Conservation (phyloP, 2,888 invertebrate species). For the Scaptomyza caliginosa region DNA sequence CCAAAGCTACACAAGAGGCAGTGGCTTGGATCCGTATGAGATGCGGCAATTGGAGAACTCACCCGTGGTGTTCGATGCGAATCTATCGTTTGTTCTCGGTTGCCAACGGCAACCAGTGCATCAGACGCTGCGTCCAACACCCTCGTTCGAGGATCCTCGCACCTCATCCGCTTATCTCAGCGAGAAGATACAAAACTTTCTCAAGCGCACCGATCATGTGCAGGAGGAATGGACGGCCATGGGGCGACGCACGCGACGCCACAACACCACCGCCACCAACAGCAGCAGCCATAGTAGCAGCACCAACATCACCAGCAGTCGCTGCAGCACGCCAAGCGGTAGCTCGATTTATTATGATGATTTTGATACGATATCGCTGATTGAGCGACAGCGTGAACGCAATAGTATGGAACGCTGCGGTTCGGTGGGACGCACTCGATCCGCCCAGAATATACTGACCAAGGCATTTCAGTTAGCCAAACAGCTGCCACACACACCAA, state of each 20-base stretch:
- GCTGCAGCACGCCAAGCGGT: conserved; percentile 75
- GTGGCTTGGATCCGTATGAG: conserved; percentile 86
- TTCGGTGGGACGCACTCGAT: conserved; percentile 87
- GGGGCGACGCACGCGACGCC: conserved; percentile 85
- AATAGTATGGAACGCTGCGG: conserved; percentile 82
- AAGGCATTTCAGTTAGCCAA: conserved; percentile 90
- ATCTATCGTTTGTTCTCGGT: conserved; percentile 91
- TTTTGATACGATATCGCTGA: conserved; percentile 83
- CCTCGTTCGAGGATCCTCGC: conserved; percentile 90
- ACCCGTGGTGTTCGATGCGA: conserved; percentile 92
- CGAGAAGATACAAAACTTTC: conserved; percentile 91
- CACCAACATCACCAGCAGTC: conserved; percentile 59
- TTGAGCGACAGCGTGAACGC: conserved; percentile 83
- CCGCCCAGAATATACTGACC: conserved; percentile 92
- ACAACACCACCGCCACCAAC: conserved; percentile 44
- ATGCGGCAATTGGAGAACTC: conserved; percentile 88
- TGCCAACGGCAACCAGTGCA: conserved; percentile 89
- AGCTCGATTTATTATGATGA: conserved; percentile 76
- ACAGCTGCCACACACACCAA: conserved; percentile 83
- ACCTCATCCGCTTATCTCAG: conserved; percentile 91
- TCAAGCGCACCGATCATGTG: conserved; percentile 93
- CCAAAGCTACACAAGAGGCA: conserved; percentile 85
- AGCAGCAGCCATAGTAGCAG: conserved; percentile 52
- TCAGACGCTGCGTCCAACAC: conserved; percentile 88
- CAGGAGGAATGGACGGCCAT: conserved; percentile 93